Percentiles rank a stretch among this genome's conserved stretches.
Evolutionary conservation across 2,797 vertebrate genomes (phyloP).

Genomic region (Sparidentex hasta): DNA sequence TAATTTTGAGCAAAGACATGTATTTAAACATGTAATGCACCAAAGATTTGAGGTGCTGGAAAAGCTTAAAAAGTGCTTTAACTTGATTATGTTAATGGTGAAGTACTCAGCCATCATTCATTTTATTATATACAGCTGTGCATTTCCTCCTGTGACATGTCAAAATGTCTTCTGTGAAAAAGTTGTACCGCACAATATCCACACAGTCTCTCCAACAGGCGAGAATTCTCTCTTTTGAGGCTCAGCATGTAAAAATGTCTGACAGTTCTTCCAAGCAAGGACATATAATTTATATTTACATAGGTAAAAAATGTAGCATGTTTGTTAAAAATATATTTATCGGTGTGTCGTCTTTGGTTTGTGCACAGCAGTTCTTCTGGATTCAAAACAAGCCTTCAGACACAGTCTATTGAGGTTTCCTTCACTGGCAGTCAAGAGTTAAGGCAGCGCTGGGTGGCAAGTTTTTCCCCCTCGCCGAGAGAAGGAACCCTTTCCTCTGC

Average conservation of each 20-base stretch:
- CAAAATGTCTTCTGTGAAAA: neutral
- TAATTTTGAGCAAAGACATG: too few species aligned
- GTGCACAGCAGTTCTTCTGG: conserved; percentile 45
- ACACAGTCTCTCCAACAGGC: neutral
- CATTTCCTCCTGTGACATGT: neutral
- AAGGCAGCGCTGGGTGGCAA: conserved; percentile 72
- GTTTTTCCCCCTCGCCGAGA: conserved; percentile 46
- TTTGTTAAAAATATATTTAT: conserved; percentile 73
- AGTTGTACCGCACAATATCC: neutral
- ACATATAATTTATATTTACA: conserved; percentile 64
- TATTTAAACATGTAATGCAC: too few species aligned
- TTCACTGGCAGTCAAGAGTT: conserved; percentile 62
- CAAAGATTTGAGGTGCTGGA: too few species aligned
- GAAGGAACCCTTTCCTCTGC: conserved; percentile 47
- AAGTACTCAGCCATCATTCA: neutral
- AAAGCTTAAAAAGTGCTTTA: too few species aligned
- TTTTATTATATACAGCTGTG: neutral
- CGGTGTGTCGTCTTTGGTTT: conserved; percentile 70
- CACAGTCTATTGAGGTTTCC: conserved; percentile 43
- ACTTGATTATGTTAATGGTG: too few species aligned
- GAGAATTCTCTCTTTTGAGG: conserved; percentile 13
- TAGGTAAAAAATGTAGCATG: conserved; percentile 52
- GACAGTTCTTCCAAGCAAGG: neutral
- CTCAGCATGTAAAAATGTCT: neutral
- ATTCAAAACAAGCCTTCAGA: conserved; percentile 46